These are phyloP conservation scores for Hyphantria cunea DNA, from an alignment of 1,140 invertebrate genomes.

Conservation along the genomic window DNA sequence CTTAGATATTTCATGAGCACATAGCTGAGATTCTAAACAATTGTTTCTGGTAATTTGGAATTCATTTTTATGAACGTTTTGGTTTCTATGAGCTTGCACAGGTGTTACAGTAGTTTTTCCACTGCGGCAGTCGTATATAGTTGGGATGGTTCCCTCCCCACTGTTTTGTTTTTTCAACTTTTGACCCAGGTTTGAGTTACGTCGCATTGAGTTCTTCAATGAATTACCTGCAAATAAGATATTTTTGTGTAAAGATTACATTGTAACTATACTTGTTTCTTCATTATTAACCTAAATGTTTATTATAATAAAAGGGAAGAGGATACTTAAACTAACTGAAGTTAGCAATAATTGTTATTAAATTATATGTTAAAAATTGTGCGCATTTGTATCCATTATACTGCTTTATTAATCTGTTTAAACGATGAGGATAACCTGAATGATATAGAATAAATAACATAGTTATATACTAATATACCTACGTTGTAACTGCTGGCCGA, in stretches of 20 bases:
- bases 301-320: not conserved
- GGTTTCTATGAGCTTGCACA: constrained; percentile 8
- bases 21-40: not conserved
- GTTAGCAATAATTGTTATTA: too few species aligned
- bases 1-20: not conserved
- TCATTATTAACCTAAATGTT: too few species aligned
- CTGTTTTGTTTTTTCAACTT: constrained; percentile 10
- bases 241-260: too few species aligned
- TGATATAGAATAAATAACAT: too few species aligned
- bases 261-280: too few species aligned
- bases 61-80: not conserved
- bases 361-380: too few species aligned
- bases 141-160: constrained; percentile 2
- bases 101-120: constrained; percentile 10
- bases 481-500: too few species aligned
- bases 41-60: constrained; percentile 5
- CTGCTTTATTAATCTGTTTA: too few species aligned
- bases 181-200: constrained; percentile 5
- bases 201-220: constrained; percentile 6
- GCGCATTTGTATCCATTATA: too few species aligned
- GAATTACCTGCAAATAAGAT: constrained; percentile 30
- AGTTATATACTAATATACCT: too few species aligned
- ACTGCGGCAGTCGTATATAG: constrained; percentile 1
- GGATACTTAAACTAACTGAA: not conserved
- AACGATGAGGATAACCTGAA: too few species aligned